Conservation (phyloP, 2,797 vertebrate genomes). For the Lutjanus argentimaculatus region DNA sequence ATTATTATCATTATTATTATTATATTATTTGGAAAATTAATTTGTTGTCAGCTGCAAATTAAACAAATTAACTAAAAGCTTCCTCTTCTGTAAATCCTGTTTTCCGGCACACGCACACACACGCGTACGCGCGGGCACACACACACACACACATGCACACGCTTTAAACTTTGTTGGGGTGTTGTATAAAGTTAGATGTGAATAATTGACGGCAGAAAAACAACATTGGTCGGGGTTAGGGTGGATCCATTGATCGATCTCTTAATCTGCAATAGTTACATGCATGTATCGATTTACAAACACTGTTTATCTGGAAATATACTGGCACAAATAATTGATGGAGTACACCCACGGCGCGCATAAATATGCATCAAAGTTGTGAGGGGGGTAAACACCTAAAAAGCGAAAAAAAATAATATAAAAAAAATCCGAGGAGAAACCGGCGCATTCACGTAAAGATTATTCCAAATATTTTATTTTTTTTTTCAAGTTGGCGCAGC, state of each 20-base stretch:
- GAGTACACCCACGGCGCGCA: constrained; percentile 75
- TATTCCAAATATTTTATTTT: constrained; percentile 69
- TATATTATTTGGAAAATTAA: neutral
- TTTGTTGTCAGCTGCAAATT: neutral
- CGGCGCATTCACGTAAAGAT: constrained; percentile 70
- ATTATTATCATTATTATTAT: neutral
- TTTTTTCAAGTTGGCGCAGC: constrained; percentile 56
- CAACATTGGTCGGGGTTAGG: constrained; percentile 71
- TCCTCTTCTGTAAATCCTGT: neutral
- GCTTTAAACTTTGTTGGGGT: constrained; percentile 53
- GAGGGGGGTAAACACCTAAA: constrained; percentile 74
- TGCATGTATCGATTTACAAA: constrained; percentile 86
- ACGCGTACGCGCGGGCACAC: neutral
- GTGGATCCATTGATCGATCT: constrained; percentile 81
- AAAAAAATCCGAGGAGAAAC: constrained; percentile 55
- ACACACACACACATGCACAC: neutral
- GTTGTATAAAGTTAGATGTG: constrained; percentile 61
- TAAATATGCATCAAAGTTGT: constrained; percentile 82
- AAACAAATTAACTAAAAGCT: neutral
- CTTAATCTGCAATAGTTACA: constrained; percentile 87
- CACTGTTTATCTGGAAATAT: constrained; percentile 86
- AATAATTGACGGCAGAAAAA: constrained; percentile 79
- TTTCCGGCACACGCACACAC: neutral
- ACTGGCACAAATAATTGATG: constrained; percentile 84
- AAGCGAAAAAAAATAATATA: constrained; percentile 47